phyloP scores from a whole-genome alignment of 2,113 vertebrate genomes.

The Melanotaenia duboulayi region DNA sequence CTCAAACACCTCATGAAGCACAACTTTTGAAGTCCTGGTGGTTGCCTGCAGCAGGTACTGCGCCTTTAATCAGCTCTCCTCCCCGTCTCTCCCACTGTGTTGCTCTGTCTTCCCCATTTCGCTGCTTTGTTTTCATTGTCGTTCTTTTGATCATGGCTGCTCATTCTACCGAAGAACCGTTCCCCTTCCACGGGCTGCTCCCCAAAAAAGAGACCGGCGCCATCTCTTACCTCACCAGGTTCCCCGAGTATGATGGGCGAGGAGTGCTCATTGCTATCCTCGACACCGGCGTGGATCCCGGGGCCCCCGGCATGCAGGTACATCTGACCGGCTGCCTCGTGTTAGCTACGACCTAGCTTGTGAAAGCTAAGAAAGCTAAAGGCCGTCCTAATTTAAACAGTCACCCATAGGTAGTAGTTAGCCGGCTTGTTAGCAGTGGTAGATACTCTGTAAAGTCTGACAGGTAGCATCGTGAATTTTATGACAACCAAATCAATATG shows the following conservation, averaged over 20 bases:
- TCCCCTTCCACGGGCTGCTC: constrained; percentile 94
- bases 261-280: constrained; percentile 93
- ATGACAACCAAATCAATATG: constrained; percentile 39
- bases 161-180: constrained; percentile 89
- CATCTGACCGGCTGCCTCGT: constrained; percentile 43
- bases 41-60: constrained; percentile 37
- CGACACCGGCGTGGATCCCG: constrained; percentile 96
- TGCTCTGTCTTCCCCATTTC: constrained; percentile 58
- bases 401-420: constrained; percentile 12
- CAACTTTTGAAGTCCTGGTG: too few relatives aligned
- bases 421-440: not conserved
- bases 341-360: constrained; percentile 43
- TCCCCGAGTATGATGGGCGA: constrained; percentile 93
- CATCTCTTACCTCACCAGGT: constrained; percentile 89
- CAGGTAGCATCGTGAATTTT: not conserved
- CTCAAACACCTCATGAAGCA: too few relatives aligned
- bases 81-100: constrained; percentile 32
- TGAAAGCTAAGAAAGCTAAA: constrained; percentile 51
- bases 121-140: constrained; percentile 79
- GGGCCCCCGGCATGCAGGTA: constrained; percentile 98
- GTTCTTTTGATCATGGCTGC: constrained; percentile 86
- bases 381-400: constrained; percentile 43
- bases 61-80: constrained; percentile 76
- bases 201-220: constrained; percentile 98
- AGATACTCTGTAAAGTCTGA: not conserved